A percentile compares a stretch with the other conserved stretches of the same genome.
Conservation (phyloP, 2,113 vertebrate genomes). For the Crotalus viridis region DNA sequence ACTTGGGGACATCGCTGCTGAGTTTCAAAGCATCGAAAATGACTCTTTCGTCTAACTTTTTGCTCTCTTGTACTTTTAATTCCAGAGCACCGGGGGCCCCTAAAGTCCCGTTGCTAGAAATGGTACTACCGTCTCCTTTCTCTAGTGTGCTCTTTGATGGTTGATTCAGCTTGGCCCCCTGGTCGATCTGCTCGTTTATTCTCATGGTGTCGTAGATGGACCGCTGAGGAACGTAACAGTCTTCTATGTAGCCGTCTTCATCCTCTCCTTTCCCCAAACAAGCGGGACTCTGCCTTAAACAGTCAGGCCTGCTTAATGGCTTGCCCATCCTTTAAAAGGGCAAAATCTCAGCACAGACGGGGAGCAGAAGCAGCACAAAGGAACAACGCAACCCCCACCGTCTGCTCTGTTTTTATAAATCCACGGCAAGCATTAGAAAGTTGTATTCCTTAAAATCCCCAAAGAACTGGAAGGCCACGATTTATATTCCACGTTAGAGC, state of each 20-base stretch:
- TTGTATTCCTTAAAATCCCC: conserved; percentile 31
- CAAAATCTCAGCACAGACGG: not conserved
- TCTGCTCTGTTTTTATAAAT: conserved; percentile 34
- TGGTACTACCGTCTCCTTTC: conserved; percentile 83
- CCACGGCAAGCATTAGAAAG: conserved; percentile 48
- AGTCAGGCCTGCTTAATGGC: conserved; percentile 96
- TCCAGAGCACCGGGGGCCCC: conserved; percentile 83
- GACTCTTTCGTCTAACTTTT: conserved; percentile 90
- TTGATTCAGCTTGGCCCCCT: conserved; percentile 90
- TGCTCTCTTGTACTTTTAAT: conserved; percentile 71
- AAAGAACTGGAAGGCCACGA: not conserved
- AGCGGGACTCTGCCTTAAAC: conserved; percentile 91
- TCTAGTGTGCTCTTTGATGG: conserved; percentile 91
- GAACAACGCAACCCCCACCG: not conserved
- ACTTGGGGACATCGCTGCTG: conserved; percentile 85
- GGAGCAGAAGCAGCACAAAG: not conserved
- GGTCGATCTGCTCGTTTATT: conserved; percentile 98
- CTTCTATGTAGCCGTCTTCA: conserved; percentile 97
- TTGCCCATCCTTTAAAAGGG: conserved; percentile 85
- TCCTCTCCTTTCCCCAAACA: conserved; percentile 96
- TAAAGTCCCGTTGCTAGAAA: conserved; percentile 95
- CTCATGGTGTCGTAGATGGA: conserved; percentile 99
- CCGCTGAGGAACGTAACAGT: conserved; percentile 97
- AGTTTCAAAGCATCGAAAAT: conserved; percentile 97
- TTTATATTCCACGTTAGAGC: not conserved